Evolutionary conservation across 2,797 vertebrate genomes (phyloP), one percentile per base, ranked within the genome.

Genomic region (Tapirus indicus): DNA sequence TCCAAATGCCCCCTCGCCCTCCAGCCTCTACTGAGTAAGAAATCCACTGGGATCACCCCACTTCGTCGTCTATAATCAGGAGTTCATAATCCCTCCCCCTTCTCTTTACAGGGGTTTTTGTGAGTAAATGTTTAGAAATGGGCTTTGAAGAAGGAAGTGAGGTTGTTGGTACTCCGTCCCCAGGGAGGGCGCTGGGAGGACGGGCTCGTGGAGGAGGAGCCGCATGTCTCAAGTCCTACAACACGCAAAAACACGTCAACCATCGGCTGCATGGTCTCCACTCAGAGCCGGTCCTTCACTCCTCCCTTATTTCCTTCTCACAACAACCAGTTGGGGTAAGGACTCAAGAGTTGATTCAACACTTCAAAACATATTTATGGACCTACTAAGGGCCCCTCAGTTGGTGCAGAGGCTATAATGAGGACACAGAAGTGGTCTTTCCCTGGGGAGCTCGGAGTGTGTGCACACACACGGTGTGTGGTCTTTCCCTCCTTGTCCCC

Each of bases 381-480:
- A 44, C 52, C 32, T 32, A 47, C 32, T 12, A 29, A 69, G 72
- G 72, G 32, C 32, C 66, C 54, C 13, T 3, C 6, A 5, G 11
- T 14, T 35, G n/a, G 56, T 21, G 7, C 64, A 3, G 35, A 52
- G 52, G 27, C 6, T n/a, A 0, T 5, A n/a, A 2, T 23, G 66
- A 35, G 0, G n/a, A 29, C 13, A 7, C 25, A 14, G 44, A 52
- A 38, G 66, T 4, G 49, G 49, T 52, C n/a, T 25, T 52, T 6
- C 38, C 29, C 69, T 64, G 41, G 32, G 35, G 17, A 38, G n/a
- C 20, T 44, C 49, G 17, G 32, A 13, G 16, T 12, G 54, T 35
- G 56, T 58, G n/a, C 3, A 0, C 7, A 4, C 6, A 7, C 13
- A 1, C 14, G 3, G 20, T 4, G 25, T 21, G 32, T 18, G 2